phyloP scores from a whole-genome alignment of 2,888 invertebrate species.

The Lasioglossum marginatum region DNA sequence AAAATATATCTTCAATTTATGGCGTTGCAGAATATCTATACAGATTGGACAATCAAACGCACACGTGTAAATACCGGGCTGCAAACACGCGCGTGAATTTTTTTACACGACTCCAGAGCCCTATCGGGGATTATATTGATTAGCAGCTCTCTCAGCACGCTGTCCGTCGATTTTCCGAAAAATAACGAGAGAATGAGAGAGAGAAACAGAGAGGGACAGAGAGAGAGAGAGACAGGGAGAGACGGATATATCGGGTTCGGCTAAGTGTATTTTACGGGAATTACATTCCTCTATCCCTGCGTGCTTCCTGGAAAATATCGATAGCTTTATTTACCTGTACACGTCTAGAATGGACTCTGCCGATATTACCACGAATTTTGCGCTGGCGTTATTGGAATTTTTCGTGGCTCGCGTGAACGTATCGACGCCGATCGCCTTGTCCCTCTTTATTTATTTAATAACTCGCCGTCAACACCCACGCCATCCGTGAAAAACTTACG shows the following conservation, averaged over 20 bases:
- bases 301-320: slow-evolving; percentile 4
- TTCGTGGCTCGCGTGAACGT: background rate
- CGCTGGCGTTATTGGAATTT: slow-evolving; percentile 33
- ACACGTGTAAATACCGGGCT: slow-evolving; percentile 27
- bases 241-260: background rate
- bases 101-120: slow-evolving; percentile 8
- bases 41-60: background rate
- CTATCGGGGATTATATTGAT: slow-evolving; percentile 30
- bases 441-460: slow-evolving; percentile 31
- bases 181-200: background rate
- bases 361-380: slow-evolving; percentile 27
- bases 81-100: slow-evolving; percentile 26
- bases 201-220: background rate
- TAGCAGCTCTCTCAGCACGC: slow-evolving; percentile 6
- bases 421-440: background rate
- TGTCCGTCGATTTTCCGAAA: background rate
- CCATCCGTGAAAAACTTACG: background rate
- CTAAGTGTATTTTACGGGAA: slow-evolving; percentile 28
- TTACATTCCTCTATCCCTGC: background rate
- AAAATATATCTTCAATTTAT: background rate
- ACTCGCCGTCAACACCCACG: background rate
- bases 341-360: slow-evolving; percentile 3
- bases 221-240: too few relatives aligned
- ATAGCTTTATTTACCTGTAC: slow-evolving; percentile 16
- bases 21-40: background rate